phyloP scores from a whole-genome alignment of 2,113 vertebrate species.

The Danio rerio region DNA sequence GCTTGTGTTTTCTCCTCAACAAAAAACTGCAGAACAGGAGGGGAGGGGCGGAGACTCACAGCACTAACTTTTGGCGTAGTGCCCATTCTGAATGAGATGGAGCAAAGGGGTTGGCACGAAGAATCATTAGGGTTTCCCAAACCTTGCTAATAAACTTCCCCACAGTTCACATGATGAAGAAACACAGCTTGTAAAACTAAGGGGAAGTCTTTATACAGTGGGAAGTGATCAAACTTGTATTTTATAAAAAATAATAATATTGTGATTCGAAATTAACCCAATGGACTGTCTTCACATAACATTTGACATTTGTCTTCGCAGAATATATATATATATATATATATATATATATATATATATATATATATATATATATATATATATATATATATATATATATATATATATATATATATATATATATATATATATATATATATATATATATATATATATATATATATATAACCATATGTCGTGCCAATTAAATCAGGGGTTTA shows the following conservation, averaged over 20 bases:
- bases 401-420: too few relatives aligned
- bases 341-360: too few relatives aligned
- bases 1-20: slow-evolving; percentile 20
- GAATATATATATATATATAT: too few relatives aligned
- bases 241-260: slow-evolving; percentile 45
- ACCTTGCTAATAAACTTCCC: slow-evolving; percentile 56
- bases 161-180: slow-evolving; percentile 47
- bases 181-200: too few relatives aligned
- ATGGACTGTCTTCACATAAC: too few relatives aligned
- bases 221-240: slow-evolving; percentile 44
- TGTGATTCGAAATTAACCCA: too few relatives aligned
- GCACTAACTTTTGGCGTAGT: slow-evolving; percentile 17
- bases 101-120: slow-evolving; percentile 34
- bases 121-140: slow-evolving; percentile 51
- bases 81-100: slow-evolving; percentile 8
- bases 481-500: neutral
- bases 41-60: slow-evolving; percentile 14
- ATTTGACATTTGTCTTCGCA: too few relatives aligned
- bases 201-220: too few relatives aligned
- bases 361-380: too few relatives aligned
- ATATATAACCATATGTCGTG: neutral
- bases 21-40: slow-evolving; percentile 8
- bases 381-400: too few relatives aligned
- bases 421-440: too few relatives aligned
- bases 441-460: too few relatives aligned